phyloP scores from a whole-genome alignment of 2,113 vertebrate species.

The Prunella himalayana region DNA sequence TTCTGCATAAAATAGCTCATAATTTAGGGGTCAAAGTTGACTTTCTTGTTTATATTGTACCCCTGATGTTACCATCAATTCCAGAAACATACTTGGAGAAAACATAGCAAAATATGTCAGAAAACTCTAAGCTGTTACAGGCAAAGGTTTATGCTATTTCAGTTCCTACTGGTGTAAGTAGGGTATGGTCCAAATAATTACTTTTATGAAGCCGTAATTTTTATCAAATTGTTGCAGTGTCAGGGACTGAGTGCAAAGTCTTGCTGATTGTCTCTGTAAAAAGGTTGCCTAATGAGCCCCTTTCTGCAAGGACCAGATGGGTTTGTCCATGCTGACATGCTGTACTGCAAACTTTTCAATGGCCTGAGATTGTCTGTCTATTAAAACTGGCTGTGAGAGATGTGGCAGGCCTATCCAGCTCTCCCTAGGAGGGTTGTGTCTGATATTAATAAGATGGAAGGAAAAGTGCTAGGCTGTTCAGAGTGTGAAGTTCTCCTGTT shows the following conservation, averaged over 20 bases:
- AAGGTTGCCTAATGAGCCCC: background rate
- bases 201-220: background rate
- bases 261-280: background rate
- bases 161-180: background rate
- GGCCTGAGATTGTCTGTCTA: background rate
- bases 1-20: background rate
- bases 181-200: background rate
- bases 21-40: background rate
- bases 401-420: background rate
- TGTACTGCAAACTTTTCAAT: background rate
- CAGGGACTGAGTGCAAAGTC: background rate
- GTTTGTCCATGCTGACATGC: background rate
- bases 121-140: background rate
- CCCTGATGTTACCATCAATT: background rate
- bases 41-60: background rate
- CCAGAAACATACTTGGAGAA: background rate
- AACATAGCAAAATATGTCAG: background rate
- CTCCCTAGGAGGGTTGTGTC: background rate
- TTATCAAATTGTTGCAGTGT: background rate
- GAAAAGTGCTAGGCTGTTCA: background rate
- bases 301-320: background rate
- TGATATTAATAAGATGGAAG: background rate
- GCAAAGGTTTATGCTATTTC: background rate
- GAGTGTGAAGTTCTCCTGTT: slow-evolving; percentile 13
- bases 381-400: background rate